Percentiles rank a stretch among this genome's conserved stretches.
phyloP scores from a whole-genome alignment of 2,888 invertebrate genomes.

The Thyatira batis region DNA sequence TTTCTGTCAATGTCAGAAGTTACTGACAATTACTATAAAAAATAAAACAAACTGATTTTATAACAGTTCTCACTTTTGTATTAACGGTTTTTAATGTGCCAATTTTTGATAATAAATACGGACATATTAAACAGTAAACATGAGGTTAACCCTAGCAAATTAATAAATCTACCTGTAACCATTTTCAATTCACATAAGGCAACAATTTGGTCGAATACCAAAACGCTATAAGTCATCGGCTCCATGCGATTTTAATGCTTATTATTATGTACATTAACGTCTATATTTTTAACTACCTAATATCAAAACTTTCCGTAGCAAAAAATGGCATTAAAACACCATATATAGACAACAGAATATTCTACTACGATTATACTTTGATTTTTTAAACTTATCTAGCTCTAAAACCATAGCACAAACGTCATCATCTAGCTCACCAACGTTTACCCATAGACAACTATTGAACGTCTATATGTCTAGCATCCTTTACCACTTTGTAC shows the following conservation, averaged over 20 bases:
- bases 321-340: not conserved
- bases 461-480: constrained; percentile 29
- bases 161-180: constrained; percentile 16
- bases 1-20: not conserved
- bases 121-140: not conserved
- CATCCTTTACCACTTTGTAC: constrained; percentile 8
- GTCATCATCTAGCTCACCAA: not conserved
- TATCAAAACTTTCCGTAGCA: not conserved
- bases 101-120: not conserved
- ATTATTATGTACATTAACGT: constrained; percentile 2
- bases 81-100: not conserved
- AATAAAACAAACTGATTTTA: too few relatives aligned
- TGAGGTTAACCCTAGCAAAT: not conserved
- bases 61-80: too few relatives aligned
- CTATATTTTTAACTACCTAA: not conserved
- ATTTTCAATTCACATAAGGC: constrained; percentile 2
- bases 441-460: constrained; percentile 26
- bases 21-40: not conserved
- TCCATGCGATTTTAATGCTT: constrained; percentile 27
- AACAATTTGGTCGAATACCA: not conserved
- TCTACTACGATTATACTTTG: constrained; percentile 1
- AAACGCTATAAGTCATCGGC: constrained; percentile 14
- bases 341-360: constrained; percentile 6
- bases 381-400: not conserved
- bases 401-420: not conserved